Percentiles rank a stretch among this genome's conserved stretches.
phyloP scores from a whole-genome alignment of 2,888 invertebrate genomes.

The Myopa testacea region DNA sequence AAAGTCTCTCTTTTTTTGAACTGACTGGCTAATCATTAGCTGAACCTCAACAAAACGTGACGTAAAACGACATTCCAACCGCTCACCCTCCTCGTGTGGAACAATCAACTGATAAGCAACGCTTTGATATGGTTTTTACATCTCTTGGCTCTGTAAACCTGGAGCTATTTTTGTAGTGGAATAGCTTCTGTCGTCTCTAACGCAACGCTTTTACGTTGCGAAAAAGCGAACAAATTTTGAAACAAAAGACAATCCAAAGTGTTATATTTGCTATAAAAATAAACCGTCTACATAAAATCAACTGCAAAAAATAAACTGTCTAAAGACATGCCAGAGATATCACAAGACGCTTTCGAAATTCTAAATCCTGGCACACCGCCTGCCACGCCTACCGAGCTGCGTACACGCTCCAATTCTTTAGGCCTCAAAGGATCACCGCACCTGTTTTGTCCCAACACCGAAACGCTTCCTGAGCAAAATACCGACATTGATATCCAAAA shows the following conservation, averaged over 20 bases:
- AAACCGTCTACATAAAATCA: background rate
- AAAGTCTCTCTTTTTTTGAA: background rate
- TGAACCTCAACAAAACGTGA: background rate
- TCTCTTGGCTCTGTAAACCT: too few relatives aligned
- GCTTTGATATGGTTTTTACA: background rate
- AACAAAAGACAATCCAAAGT: too few relatives aligned
- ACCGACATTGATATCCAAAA: conserved; percentile 15
- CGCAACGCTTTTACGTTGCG: too few relatives aligned
- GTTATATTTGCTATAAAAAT: too few relatives aligned
- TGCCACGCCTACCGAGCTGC: conserved; percentile 71
- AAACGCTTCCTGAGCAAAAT: background rate
- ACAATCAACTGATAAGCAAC: conserved; percentile 1
- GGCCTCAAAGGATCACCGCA: conserved; percentile 42
- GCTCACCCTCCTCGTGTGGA: too few relatives aligned
- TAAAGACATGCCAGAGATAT: conserved; percentile 71
- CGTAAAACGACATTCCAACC: background rate
- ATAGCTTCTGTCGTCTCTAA: too few relatives aligned
- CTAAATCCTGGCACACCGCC: conserved; percentile 71
- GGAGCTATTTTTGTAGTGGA: too few relatives aligned
- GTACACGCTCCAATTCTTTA: conserved; percentile 72
- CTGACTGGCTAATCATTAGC: background rate
- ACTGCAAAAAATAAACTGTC: too few relatives aligned
- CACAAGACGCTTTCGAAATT: conserved; percentile 70
- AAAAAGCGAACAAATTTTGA: too few relatives aligned
- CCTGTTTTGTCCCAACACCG: conserved; percentile 27